Base-by-base conservation (phyloP, 2,888 invertebrate species). In the Euphydryas editha region DNA sequence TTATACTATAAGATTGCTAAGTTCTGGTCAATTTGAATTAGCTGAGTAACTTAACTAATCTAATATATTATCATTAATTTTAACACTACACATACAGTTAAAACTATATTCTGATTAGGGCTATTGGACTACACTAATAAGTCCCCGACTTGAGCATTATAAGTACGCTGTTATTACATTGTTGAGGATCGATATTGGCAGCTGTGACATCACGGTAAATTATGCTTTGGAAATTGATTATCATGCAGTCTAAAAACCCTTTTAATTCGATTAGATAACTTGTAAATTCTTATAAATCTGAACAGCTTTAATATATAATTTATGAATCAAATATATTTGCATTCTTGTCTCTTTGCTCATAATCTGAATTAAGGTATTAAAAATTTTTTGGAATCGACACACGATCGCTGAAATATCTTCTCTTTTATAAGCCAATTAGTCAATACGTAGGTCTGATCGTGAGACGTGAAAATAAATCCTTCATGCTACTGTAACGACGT, bases 11-110 rank as follows among this genome's bases (percentile, higher is more conserved):
- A 36, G 62, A 39, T 58, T 58, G 36, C 42, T 69, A 67, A 11
- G 65, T 65, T 65, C 62, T 72, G 72, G 70, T 72, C 72, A 72
- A 70, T 69, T 69, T 60, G 17, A 69, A 65, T 65, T 62, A 59
- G 55, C 59, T 62, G 59, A 62, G 55, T 62, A 36, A 21, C 39
- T 65, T 66, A 36, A 37, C 51, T 66, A 69, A 10, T 46, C 8
- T 39, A 36, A 17, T 18, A 36, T 55, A 18, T n/a, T n/a, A n/a
- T 30, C 30, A 30, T 60, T 60, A 39, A 17, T 65, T 61, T 56
- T 60, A 59, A 49, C 47, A 56, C 46, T 15, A 59, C 64, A 64
- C 59, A 21, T 46, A 42, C 7, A 47, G 2, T 15, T 18, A 58
- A 18, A 18, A 15, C 46, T 17, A 57, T 57, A 37, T n/a, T 51